Base-by-base conservation (phyloP, 64 coral and sea anemone genomes). In the Montipora cactus region DNA sequence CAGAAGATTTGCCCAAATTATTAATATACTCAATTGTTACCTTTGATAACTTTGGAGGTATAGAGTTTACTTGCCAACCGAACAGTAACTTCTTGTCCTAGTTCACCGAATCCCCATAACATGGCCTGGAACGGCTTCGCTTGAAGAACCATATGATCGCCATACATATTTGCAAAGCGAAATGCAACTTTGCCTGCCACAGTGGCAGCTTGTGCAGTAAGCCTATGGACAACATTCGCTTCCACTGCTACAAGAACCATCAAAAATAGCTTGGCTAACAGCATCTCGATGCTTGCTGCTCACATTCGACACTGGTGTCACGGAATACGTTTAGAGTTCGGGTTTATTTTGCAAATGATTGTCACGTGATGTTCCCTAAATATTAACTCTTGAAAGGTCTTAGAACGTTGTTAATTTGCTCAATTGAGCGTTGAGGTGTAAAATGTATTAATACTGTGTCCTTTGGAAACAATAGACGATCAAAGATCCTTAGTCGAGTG, bases 141-240 rank as follows among this genome's bases (percentile, higher is more conserved):
- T 19, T 99, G 98, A 18, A 99, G 91, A 44, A 99, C 98, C 98
- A 99, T 99, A 55, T 96, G 95, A 12, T 99, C 93, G 14, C 98
- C 95, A 88, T 94, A 99, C 16, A 89, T 88, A 49, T 96, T 99
- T 14, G 98, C 95, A 78, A 96, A 99, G 46, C 98, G 95, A 72
- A 99, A 99, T 23, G 20, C 68, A 71, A 8, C 20, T 23, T 71
- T 71, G 18, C 5, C 68, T n/a, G 4, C 20, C 0, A 21, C 14
- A 59, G 2, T n/a, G 8, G 21, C 74, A 61, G 61, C 37, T 25
- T 28, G 47, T 0, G 66, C 37, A 44, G 18, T 44, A 3, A 16
- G 28, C 9, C 8, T 18, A 68, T 23, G 11, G 16, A 4, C 59
- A 10, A 47, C 64, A 84, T 19, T 47, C 44, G 82, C 44, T 15